phyloP scores from a whole-genome alignment of 2,888 invertebrate species.

The Biston betularia region DNA sequence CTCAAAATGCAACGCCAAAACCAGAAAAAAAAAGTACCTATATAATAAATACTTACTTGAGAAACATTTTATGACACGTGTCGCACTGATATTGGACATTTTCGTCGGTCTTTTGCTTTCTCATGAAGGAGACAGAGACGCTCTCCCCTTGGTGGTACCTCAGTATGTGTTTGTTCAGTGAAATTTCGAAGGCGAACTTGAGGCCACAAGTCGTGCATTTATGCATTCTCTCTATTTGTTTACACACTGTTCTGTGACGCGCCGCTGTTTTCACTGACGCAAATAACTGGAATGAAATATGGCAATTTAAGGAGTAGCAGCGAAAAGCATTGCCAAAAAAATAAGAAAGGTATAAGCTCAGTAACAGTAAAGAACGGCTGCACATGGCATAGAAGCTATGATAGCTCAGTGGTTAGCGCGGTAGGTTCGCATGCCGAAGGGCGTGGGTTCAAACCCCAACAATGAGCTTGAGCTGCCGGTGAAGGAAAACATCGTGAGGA shows the following conservation, averaged over 20 bases:
- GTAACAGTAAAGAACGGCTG: too few species aligned
- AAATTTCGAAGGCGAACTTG: slow-evolving; percentile 78
- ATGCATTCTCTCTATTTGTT: slow-evolving; percentile 69
- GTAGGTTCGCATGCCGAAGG: too few species aligned
- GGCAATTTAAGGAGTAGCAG: background rate
- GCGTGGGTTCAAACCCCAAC: too few species aligned
- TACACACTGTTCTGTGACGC: slow-evolving; percentile 77
- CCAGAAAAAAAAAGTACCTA: too few species aligned
- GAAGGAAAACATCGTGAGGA: too few species aligned
- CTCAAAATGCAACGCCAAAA: too few species aligned
- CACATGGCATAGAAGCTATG: too few species aligned
- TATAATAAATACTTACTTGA: slow-evolving; percentile 71
- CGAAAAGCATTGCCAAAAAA: background rate
- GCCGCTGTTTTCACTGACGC: slow-evolving; percentile 80
- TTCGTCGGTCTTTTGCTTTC: slow-evolving; percentile 55
- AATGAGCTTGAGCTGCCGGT: too few species aligned
- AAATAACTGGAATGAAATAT: slow-evolving; percentile 60
- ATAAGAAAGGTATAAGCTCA: too few species aligned
- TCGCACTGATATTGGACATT: slow-evolving; percentile 83
- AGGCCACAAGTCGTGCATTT: slow-evolving; percentile 73
- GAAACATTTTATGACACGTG: slow-evolving; percentile 88
- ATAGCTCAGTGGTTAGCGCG: too few species aligned
- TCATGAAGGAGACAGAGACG: slow-evolving; percentile 75
- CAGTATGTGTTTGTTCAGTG: slow-evolving; percentile 80
- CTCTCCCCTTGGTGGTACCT: slow-evolving; percentile 75